These are phyloP conservation scores for Rachycentron canadum DNA, from an alignment of 2,797 vertebrate genomes.

Conservation along the genomic window DNA sequence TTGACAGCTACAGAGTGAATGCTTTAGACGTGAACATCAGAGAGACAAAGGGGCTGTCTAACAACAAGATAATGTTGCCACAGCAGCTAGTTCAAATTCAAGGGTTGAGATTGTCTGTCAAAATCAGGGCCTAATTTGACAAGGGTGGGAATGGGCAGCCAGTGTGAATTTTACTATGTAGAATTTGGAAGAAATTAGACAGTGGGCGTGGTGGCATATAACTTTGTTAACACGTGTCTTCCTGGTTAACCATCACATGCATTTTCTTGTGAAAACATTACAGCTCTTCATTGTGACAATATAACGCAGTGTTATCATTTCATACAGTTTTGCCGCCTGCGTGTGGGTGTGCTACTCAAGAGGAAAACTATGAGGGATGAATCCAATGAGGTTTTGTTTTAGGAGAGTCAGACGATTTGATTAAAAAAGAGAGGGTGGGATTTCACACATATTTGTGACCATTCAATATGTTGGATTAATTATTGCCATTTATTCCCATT, in stretches of 20 bases:
- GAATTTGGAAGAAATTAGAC: background rate
- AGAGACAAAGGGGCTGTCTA: background rate
- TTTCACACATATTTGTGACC: background rate
- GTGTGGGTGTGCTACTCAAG: background rate
- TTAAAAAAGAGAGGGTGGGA: background rate
- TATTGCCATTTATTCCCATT: background rate
- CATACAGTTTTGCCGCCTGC: background rate
- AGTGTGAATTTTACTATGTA: background rate
- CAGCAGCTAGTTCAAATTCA: background rate
- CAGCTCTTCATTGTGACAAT: too few species aligned
- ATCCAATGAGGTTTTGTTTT: background rate
- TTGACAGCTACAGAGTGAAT: background rate
- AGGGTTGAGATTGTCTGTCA: conserved; percentile 38
- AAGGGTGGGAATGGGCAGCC: conserved; percentile 20
- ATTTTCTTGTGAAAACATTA: background rate
- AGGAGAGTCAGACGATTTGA: background rate
- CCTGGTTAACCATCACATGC: background rate
- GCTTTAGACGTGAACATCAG: background rate
- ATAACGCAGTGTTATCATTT: too few species aligned
- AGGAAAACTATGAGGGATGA: background rate
- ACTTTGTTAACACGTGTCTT: background rate
- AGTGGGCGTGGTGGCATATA: too few species aligned
- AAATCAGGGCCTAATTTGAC: conserved; percentile 34
- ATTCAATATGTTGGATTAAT: background rate
- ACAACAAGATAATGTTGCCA: background rate